Conservation (phyloP, 2,888 invertebrate genomes). For the Clistopyga incitator region DNA sequence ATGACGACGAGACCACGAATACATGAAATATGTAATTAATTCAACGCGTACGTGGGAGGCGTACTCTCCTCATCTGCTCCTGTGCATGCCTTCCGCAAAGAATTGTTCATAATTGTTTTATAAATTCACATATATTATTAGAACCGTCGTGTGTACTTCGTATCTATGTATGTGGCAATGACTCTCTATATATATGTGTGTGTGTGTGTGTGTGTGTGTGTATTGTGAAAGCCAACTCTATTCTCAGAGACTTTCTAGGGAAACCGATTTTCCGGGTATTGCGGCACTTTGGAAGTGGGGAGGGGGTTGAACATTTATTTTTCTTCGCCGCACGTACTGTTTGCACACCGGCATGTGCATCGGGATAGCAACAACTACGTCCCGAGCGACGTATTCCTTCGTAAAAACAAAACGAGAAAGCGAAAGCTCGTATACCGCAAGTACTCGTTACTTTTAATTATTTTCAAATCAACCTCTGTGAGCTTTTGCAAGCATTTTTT, state of each 20-base stretch:
- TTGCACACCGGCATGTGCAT: background rate
- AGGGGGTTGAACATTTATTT: constrained; percentile 36
- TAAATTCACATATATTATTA: constrained; percentile 41
- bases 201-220: no score
- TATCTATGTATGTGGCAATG: background rate
- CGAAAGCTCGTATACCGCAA: no score
- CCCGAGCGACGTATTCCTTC: background rate
- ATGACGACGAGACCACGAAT: background rate
- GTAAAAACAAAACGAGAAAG: background rate
- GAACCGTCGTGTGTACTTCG: constrained; percentile 23
- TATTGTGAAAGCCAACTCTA: constrained; percentile 59
- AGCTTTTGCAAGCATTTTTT: no score
- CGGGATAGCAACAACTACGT: background rate
- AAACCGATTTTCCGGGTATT: constrained; percentile 55
- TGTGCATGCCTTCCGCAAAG: constrained; percentile 11
- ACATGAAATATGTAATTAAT: constrained; percentile 37
- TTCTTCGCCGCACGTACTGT: background rate
- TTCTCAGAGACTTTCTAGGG: constrained; percentile 61
- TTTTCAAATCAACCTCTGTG: background rate
- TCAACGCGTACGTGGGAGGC: constrained; percentile 37
- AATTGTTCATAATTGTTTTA: constrained; percentile 51
- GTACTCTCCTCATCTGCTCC: background rate
- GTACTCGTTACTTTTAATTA: background rate
- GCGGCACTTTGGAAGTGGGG: constrained; percentile 25
- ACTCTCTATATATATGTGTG: no score